These are phyloP conservation scores for Leptodactylus fallax DNA, from an alignment of 2,797 vertebrate species.

Conservation along the genomic window DNA sequence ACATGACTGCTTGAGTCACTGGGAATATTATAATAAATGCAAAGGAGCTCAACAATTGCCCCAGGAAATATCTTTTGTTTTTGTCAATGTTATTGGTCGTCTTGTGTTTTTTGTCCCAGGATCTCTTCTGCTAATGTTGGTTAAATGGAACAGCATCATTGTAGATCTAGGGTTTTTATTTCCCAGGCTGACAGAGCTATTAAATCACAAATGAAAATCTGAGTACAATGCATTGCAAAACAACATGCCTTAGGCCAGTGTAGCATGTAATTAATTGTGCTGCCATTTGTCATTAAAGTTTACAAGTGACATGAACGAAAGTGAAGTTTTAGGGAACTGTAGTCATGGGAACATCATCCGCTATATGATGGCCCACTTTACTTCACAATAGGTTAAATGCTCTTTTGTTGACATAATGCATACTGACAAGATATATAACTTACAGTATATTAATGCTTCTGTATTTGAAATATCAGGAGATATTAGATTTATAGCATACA, in stretches of 20 bases:
- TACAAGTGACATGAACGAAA: conserved; percentile 42
- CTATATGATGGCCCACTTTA: conserved; percentile 41
- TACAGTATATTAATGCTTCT: background rate
- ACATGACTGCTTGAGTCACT: background rate
- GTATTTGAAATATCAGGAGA: background rate
- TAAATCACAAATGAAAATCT: conserved; percentile 21
- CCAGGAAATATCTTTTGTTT: background rate
- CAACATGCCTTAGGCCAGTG: conserved; percentile 21
- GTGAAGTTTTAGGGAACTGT: conserved; percentile 37
- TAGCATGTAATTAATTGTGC: conserved; percentile 50
- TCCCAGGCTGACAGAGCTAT: conserved; percentile 18
- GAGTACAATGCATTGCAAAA: conserved; percentile 28
- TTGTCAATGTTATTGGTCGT: background rate
- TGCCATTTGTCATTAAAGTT: conserved; percentile 46
- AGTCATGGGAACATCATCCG: conserved; percentile 40
- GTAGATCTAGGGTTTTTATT: conserved; percentile 19
- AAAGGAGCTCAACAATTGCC: background rate
- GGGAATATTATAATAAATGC: background rate
- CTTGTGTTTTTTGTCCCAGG: background rate
- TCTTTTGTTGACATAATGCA: background rate
- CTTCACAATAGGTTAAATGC: conserved; percentile 8
- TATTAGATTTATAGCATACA: background rate
- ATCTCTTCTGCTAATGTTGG: conserved; percentile 8
- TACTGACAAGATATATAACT: background rate
- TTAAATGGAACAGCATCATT: conserved; percentile 11